phyloP scores from a whole-genome alignment of 1,140 invertebrate genomes.

The Prorops nasuta region DNA sequence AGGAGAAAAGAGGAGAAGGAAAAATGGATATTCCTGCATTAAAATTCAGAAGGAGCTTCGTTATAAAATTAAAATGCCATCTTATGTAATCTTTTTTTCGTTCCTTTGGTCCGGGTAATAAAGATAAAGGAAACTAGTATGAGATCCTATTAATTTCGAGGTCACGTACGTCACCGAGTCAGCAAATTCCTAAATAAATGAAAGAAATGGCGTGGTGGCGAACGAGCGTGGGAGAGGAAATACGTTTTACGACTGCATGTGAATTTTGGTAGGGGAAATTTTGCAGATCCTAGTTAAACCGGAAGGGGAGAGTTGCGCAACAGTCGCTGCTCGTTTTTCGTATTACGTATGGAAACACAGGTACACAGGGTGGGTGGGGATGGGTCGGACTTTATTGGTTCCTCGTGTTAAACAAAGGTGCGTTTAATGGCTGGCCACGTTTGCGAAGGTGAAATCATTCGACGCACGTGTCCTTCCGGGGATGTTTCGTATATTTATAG shows the following conservation, averaged over 20 bases:
- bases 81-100: too few species aligned
- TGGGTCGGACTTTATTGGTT: conserved; percentile 34
- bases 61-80: too few species aligned
- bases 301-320: neutral
- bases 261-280: neutral
- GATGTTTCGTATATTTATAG: too few species aligned
- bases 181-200: too few species aligned
- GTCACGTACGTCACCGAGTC: too few species aligned
- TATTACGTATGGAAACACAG: neutral
- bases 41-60: too few species aligned
- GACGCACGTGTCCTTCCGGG: conserved; percentile 34
- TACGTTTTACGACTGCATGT: neutral
- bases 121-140: too few species aligned
- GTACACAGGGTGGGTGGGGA: neutral
- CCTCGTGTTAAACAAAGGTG: conserved; percentile 41
- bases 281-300: neutral
- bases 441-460: conserved; percentile 35
- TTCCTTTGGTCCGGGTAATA: too few species aligned
- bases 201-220: too few species aligned
- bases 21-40: too few species aligned
- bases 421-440: conserved; percentile 36
- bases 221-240: neutral
- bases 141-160: too few species aligned
- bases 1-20: too few species aligned
- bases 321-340: neutral